Percentiles rank a stretch among this genome's conserved stretches.
These are phyloP conservation scores for Callospermophilus lateralis DNA, from an alignment of 2,113 vertebrate species.

Conservation along the genomic window DNA sequence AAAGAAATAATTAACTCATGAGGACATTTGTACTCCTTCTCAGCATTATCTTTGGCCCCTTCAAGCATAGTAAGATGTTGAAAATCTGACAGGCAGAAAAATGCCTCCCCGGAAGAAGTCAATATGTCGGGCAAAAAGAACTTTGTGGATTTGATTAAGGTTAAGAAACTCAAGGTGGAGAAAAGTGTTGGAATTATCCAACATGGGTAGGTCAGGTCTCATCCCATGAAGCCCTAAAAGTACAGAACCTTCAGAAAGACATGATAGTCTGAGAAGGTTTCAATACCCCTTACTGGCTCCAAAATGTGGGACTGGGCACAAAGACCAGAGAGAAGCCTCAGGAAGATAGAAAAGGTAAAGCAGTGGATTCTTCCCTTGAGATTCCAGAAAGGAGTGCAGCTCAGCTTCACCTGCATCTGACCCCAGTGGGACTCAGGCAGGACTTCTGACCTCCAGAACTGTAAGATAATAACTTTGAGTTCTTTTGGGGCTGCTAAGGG, in stretches of 20 bases:
- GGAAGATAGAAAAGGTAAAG: background rate
- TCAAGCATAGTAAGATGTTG: background rate
- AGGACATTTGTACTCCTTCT: background rate
- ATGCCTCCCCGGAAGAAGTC: background rate
- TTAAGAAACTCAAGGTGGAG: background rate
- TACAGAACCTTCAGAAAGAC: background rate
- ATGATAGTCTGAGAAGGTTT: background rate
- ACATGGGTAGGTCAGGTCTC: background rate
- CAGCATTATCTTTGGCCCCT: background rate
- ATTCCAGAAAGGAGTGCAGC: background rate
- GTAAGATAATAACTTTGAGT: background rate
- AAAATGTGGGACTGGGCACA: background rate
- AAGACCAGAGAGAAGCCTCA: background rate
- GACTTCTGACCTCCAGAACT: background rate
- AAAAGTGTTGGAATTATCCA: background rate
- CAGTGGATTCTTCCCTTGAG: fast-evolving
- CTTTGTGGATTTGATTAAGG: background rate
- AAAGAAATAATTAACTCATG: background rate
- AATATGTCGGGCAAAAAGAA: background rate
- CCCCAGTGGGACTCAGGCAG: fast-evolving
- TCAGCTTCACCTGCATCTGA: background rate
- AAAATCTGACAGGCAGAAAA: background rate
- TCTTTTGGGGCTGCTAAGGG: background rate
- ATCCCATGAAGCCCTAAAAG: background rate
- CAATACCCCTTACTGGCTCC: background rate